Evolutionary conservation across 1,140 invertebrate genomes (phyloP).

Genomic region (Caerostris darwini): DNA sequence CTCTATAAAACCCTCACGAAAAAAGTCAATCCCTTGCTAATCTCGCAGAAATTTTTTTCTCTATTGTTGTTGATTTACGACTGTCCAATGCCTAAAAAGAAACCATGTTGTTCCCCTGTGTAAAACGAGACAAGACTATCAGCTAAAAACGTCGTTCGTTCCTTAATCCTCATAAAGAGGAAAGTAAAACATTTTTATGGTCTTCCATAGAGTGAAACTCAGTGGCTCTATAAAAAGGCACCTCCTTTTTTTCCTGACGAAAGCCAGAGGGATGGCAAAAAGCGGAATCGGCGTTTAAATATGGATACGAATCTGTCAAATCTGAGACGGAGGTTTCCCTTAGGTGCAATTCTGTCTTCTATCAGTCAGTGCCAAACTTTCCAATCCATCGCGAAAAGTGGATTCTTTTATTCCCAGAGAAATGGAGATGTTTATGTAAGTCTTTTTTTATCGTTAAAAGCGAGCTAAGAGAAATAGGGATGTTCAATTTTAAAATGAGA

Average conservation of each 20-base stretch:
- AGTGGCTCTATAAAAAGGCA: slow-evolving; percentile 19
- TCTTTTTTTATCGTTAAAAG: neutral
- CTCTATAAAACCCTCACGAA: neutral
- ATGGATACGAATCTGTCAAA: slow-evolving; percentile 69
- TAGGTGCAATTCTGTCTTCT: slow-evolving; percentile 55
- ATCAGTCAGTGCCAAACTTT: slow-evolving; percentile 65
- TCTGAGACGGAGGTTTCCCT: slow-evolving; percentile 51
- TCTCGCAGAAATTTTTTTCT: neutral
- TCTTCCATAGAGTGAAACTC: slow-evolving; percentile 10
- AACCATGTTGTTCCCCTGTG: neutral
- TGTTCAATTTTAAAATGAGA: too few species aligned
- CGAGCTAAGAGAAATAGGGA: neutral
- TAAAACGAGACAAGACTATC: neutral
- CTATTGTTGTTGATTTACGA: neutral
- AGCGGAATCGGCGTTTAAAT: slow-evolving; percentile 61
- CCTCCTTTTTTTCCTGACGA: neutral
- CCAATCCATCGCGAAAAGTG: slow-evolving; percentile 42
- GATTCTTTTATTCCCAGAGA: neutral
- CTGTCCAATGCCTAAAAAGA: neutral
- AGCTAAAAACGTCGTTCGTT: slow-evolving; percentile 25
- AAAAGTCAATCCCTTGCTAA: neutral
- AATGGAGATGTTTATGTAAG: neutral
- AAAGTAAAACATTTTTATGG: slow-evolving; percentile 55
- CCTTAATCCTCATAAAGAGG: slow-evolving; percentile 49
- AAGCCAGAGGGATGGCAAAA: neutral